Conservation (phyloP, 2,113 vertebrate genomes). For the Macrotus californicus region DNA sequence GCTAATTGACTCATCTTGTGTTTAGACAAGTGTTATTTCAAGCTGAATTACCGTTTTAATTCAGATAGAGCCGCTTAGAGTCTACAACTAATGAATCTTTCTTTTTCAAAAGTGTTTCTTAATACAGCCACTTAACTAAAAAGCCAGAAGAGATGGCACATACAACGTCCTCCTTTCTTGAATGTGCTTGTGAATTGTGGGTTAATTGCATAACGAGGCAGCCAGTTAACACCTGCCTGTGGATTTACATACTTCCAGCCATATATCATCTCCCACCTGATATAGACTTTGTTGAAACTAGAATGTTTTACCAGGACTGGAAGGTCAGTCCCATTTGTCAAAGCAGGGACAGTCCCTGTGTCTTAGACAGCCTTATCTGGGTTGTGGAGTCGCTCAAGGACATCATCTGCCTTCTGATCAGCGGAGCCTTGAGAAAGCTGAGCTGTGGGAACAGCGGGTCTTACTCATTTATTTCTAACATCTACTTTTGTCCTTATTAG, state of each 20-base stretch:
- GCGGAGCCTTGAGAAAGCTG: constrained; percentile 57
- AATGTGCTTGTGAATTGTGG: constrained; percentile 33
- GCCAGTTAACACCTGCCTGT: constrained; percentile 57
- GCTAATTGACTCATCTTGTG: constrained; percentile 66
- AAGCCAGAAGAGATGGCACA: constrained; percentile 52
- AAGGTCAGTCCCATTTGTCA: constrained; percentile 76
- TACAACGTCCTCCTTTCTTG: constrained; percentile 12
- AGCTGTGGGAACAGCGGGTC: not conserved
- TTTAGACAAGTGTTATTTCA: constrained; percentile 71
- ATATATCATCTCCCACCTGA: constrained; percentile 55
- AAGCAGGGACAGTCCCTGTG: constrained; percentile 64
- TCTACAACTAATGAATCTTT: constrained; percentile 57
- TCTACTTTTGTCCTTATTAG: constrained; percentile 35
- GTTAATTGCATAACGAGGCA: constrained; percentile 61
- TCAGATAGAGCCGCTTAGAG: constrained; percentile 49
- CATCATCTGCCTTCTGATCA: constrained; percentile 53
- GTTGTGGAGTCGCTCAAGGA: constrained; percentile 60
- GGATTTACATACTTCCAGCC: constrained; percentile 56
- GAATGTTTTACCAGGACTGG: constrained; percentile 51
- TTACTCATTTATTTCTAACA: constrained; percentile 50
- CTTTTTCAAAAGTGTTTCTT: constrained; percentile 65
- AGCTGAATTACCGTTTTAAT: constrained; percentile 69
- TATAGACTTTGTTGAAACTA: constrained; percentile 41
- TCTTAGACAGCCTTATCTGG: constrained; percentile 62
- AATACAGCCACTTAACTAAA: constrained; percentile 63